A percentile compares a stretch with the other conserved stretches of the same genome.
phyloP scores from a whole-genome alignment of 2,888 invertebrate species.

The Lithophane semibrunnea region DNA sequence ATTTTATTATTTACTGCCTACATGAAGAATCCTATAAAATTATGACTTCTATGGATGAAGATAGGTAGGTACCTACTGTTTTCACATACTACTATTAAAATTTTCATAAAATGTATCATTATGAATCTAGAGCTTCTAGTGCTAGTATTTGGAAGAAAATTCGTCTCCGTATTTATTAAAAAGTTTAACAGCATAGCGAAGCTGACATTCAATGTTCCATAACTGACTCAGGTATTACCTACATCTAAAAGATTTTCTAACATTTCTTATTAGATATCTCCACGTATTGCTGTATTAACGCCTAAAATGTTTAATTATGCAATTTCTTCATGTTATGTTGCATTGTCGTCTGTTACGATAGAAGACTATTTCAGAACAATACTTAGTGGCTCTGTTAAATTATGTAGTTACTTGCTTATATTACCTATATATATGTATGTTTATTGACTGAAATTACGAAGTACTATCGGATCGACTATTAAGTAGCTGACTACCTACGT shows the following conservation, averaged over 20 bases:
- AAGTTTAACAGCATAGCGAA: neutral
- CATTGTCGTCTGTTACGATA: conserved; percentile 24
- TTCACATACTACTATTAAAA: conserved; percentile 11
- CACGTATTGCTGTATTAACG: conserved; percentile 10
- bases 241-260: conserved; percentile 18
- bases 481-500: conserved; percentile 4
- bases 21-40: neutral
- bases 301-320: conserved; percentile 18
- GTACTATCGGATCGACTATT: conserved; percentile 28
- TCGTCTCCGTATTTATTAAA: conserved; percentile 8
- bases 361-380: conserved; percentile 44
- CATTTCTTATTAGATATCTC: conserved; percentile 22
- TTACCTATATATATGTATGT: conserved; percentile 1
- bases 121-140: conserved; percentile 47
- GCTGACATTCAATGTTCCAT: conserved; percentile 13
- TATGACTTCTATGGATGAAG: neutral
- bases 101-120: conserved; percentile 25
- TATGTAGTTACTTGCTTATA: conserved; percentile 7
- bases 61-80: neutral
- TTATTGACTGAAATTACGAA: conserved; percentile 33
- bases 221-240: neutral
- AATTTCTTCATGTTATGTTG: conserved; percentile 34
- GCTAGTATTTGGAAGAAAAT: conserved; percentile 26
- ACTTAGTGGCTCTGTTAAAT: conserved; percentile 33
- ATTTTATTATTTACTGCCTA: neutral